Base-by-base conservation (phyloP, 2,113 vertebrate genomes). In the Nanorana parkeri region DNA sequence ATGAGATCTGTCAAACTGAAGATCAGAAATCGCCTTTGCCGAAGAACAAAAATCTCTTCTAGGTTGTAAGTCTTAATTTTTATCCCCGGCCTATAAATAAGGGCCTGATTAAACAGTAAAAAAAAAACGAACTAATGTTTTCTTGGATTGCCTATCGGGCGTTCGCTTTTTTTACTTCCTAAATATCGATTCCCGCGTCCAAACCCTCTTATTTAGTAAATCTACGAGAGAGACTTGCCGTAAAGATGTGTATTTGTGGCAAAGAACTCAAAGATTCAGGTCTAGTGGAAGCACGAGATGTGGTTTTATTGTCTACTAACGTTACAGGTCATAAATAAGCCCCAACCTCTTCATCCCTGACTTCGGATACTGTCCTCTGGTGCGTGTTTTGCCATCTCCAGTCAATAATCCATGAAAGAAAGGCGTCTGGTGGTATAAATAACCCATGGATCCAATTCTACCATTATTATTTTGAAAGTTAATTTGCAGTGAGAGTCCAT, bases 401-500 rank as follows among this genome's bases (percentile, higher is more conserved):
- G 29, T 76, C 71, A 60, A 76, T 76, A 51, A 29, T 52, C 16
- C 17, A 29, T 41, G 78, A 80, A 80, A 78, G 67, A 20, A 79
- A 58, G 51, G 4, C 4, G 19, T 55, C 28, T 47, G 47, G 41
- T 36, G 58, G 68, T 36, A 54, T 55, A 72, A 72, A 81, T 81
- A 73, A 55, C 84, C 79, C 81, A 67, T 78, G 86, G 78, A 13
- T 68, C 83, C 79, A 80, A 87, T 85, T 88, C 86, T 85, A 87
- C 80, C 60, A 83, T 85, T 78, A 82, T 82, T 82, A 74, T 82
- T 81, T 66, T 81, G 61, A 74, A 75, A 82, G 69, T 67, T 82
- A 66, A 82, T 82, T 75, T 67, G 69, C 71, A 75, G 58, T 74
- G 69, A 81, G 61, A 67, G 69, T 82, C 47, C 80, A 75, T 82